Base-by-base conservation (phyloP, 2,888 invertebrate species). In the Rhyacophila evoluta region DNA sequence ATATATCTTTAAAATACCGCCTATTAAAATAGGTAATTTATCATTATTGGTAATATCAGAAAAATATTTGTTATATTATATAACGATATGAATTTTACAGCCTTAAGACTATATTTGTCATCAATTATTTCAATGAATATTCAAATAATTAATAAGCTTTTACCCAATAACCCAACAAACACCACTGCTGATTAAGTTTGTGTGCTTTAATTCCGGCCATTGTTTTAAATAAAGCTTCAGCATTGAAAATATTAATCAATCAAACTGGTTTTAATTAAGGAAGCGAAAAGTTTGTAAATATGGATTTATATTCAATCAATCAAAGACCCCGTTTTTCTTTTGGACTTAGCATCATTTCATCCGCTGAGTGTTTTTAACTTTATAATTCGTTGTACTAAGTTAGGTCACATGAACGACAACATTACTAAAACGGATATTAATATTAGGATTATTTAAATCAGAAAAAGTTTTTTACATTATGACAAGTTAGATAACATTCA, bases 261-360 rank as follows among this genome's bases (percentile, higher is more conserved):
- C 55, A 55, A 55, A 55, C 55, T 19, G 25, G 55, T 55, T 55
- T 55, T 55, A 55, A 55, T 55, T 55, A 55, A 55, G 55, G 55
- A 55, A 19, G 19, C 55, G 55, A 2, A 55, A 55, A 55, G 19
- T 55, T 55, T 19, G 55, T 55, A 55, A 55, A 55, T 55, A 55
- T 55, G 19, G 55, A 55, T 55, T 55, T 55, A 55, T 55, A 55
- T 55, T 55, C 55, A 55, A 55, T 55, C 55, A 55, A 55, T 55
- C 55, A 55, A 55, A 55, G 19, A 25, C 15, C 55, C 19, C 55
- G 55, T 55, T 55, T 55, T 55, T 55, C 55, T 55, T 55, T 55
- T 55, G 55, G 55, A 8, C 25, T 55, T 55, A 25, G 8, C 10
- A 55, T 19, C 19, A 15, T 41, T 12, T 5, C 15, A 6, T 12